Percentiles rank a stretch among this genome's conserved stretches.
phyloP scores from a whole-genome alignment of 2,888 invertebrate species.

The Aspidiotus rigidus region DNA sequence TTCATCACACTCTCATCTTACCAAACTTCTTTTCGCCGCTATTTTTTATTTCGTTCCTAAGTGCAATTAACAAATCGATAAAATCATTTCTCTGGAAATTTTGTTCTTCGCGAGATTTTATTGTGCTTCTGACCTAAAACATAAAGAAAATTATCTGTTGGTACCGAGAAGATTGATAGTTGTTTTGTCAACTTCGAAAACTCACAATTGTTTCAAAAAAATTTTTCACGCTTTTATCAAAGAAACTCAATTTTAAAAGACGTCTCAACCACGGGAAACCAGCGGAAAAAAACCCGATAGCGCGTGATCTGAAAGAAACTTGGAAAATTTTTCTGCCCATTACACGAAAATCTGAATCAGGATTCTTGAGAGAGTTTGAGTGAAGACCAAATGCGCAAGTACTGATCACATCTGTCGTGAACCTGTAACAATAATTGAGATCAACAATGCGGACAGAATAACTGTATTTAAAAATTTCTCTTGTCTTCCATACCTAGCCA shows the following conservation, averaged over 20 bases:
- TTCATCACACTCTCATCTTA: neutral
- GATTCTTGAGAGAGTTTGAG: constrained; percentile 19
- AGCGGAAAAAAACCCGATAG: neutral
- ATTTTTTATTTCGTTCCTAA: constrained; percentile 20
- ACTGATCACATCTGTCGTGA: constrained; percentile 29
- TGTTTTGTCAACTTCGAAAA: neutral
- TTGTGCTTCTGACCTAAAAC: constrained; percentile 6
- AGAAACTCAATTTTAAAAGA: constrained; percentile 16
- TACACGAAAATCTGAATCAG: constrained; percentile 18
- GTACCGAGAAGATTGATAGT: neutral
- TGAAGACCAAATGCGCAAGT: constrained; percentile 32
- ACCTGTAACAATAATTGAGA: neutral
- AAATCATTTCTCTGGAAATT: constrained; percentile 24
- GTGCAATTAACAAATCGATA: constrained; percentile 29
- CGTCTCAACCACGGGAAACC: constrained; percentile 7
- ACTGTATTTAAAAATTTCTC: neutral
- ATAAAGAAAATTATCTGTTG: neutral
- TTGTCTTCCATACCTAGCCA: constrained; percentile 11
- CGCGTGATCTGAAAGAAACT: neutral
- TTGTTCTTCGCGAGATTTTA: constrained; percentile 27
- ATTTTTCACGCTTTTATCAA: constrained; percentile 13
- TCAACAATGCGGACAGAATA: neutral
- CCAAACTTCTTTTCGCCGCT: constrained; percentile 14
- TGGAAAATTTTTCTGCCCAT: constrained; percentile 18
- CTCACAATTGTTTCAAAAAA: constrained; percentile 23